Percentiles rank a stretch among this genome's conserved stretches.
phyloP scores from a whole-genome alignment of 2,113 vertebrate species.

The Antennarius striatus region DNA sequence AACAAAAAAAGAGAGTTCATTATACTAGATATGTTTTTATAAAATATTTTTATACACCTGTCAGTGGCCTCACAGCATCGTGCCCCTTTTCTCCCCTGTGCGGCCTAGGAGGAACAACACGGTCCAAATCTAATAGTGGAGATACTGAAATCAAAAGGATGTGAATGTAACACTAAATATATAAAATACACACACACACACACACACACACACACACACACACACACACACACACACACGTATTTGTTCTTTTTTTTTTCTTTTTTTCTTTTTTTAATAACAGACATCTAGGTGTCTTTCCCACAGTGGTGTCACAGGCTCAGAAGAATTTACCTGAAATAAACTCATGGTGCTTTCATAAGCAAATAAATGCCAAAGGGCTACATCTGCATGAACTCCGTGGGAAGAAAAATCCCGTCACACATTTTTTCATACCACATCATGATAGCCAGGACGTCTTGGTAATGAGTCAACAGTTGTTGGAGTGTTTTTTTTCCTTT shows the following conservation, averaged over 20 bases:
- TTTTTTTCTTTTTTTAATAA: no score
- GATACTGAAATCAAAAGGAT: not conserved
- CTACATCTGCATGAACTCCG: no score
- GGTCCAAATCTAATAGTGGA: slow-evolving; percentile 18
- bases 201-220: not conserved
- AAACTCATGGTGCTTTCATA: not conserved
- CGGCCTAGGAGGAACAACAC: slow-evolving; percentile 25
- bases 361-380: no score
- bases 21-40: no score
- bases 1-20: no score
- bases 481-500: not conserved
- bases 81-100: not conserved
- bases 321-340: not conserved
- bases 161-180: not conserved
- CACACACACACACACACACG: not conserved
- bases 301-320: not conserved
- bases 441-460: not conserved
- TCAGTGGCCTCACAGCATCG: no score
- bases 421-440: not conserved
- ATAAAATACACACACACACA: not conserved
- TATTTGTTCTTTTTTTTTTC: not conserved
- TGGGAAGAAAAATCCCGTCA: no score
- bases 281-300: no score
- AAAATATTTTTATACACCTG: no score
- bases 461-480: not conserved